Percentiles rank a stretch among this genome's conserved stretches.
These are phyloP conservation scores for Miniopterus natalensis DNA, from an alignment of 2,113 vertebrate genomes.

Conservation along the genomic window DNA sequence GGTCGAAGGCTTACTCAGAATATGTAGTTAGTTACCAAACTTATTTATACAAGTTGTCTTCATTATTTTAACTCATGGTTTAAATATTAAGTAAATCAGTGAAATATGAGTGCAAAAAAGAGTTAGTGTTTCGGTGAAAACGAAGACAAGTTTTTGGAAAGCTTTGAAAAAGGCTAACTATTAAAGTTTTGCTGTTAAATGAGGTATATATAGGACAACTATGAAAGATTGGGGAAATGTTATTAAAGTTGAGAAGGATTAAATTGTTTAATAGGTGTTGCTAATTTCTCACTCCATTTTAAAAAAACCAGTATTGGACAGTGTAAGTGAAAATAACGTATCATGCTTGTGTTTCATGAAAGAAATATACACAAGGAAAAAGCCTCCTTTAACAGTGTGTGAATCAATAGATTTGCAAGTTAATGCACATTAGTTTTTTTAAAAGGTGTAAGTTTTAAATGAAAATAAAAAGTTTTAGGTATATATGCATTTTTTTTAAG, in stretches of 20 bases:
- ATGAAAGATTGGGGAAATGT: neutral
- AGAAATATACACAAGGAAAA: neutral
- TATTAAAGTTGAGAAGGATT: neutral
- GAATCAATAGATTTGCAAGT: neutral
- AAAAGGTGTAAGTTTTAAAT: neutral
- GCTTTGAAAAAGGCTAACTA: constrained; percentile 1
- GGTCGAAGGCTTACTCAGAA: constrained; percentile 21
- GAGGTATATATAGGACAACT: neutral
- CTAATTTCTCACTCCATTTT: neutral
- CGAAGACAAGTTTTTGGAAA: neutral
- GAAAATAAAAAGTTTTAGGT: constrained; percentile 10
- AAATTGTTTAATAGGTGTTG: neutral
- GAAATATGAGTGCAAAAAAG: neutral
- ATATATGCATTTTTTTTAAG: neutral
- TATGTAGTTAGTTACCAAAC: neutral
- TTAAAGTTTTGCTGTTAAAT: neutral
- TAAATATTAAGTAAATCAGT: constrained; percentile 4
- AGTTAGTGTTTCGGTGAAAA: constrained; percentile 9
- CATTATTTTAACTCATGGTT: constrained; percentile 54
- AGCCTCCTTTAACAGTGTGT: neutral
- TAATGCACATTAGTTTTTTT: neutral
- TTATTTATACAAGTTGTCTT: constrained; percentile 30
- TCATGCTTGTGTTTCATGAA: neutral
- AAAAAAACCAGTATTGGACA: neutral
- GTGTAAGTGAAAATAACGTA: neutral